A percentile compares a stretch with the other conserved stretches of the same genome.
Evolutionary conservation across 2,797 vertebrate species (phyloP).

Genomic region (Atherinosoma microstoma): DNA sequence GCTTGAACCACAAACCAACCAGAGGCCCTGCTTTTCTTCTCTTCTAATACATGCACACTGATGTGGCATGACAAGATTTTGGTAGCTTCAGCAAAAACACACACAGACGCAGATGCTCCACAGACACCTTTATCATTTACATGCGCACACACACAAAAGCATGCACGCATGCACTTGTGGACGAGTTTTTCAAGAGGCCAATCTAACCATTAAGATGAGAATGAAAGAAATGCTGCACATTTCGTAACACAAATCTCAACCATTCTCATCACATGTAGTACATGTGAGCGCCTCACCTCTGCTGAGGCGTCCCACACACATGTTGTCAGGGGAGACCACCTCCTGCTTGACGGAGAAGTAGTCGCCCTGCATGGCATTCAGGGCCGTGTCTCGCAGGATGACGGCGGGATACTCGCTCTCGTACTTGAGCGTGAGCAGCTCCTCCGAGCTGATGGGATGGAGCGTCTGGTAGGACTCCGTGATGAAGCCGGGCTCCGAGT

Average conservation of each 20-base stretch:
- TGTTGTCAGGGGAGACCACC: conserved; percentile 96
- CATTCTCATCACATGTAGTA: neutral
- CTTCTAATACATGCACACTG: conserved; percentile 56
- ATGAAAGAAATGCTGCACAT: neutral
- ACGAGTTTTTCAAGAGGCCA: conserved; percentile 2
- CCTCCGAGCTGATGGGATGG: conserved; percentile 98
- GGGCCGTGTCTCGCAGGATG: conserved; percentile 91
- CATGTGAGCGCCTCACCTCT: conserved; percentile 86
- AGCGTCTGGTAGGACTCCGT: conserved; percentile 99
- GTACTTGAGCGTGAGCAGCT: conserved; percentile 96
- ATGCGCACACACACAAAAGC: conserved; percentile 8
- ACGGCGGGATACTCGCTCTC: conserved; percentile 93
- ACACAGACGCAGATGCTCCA: conserved; percentile 41
- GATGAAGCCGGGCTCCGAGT: conserved; percentile 99
- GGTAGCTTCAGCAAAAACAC: conserved; percentile 55
- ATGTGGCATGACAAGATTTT: conserved; percentile 70
- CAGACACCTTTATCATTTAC: conserved; percentile 23
- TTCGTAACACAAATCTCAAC: neutral
- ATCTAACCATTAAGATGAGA: conserved; percentile 10
- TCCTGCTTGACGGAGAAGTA: conserved; percentile 98
- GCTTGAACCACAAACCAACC: conserved; percentile 80
- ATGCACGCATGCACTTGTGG: conserved; percentile 1
- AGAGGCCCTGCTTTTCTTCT: conserved; percentile 74
- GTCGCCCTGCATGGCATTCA: conserved; percentile 91
- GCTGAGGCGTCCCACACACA: conserved; percentile 97